These are phyloP conservation scores for Anolis sagrei DNA, from an alignment of 2,113 vertebrate genomes.

Conservation along the genomic window DNA sequence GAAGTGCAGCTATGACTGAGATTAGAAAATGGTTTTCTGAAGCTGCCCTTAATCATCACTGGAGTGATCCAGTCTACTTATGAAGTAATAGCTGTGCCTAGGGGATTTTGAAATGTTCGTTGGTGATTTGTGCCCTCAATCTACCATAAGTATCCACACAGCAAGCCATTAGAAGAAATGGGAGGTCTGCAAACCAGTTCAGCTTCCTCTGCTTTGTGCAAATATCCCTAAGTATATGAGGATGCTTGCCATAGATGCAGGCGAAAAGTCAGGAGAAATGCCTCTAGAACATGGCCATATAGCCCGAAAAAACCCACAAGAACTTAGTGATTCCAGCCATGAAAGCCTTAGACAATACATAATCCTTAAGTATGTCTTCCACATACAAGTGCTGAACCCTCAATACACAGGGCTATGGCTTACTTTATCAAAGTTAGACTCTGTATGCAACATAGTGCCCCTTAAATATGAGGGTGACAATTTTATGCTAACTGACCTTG, in stretches of 20 bases:
- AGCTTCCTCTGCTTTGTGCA: neutral
- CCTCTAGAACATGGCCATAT: too few species aligned
- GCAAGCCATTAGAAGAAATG: neutral
- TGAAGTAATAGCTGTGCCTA: neutral
- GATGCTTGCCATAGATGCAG: too few species aligned
- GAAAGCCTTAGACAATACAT: too few species aligned
- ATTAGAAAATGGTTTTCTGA: conserved; percentile 15
- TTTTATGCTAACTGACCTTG: too few species aligned
- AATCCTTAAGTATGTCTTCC: neutral
- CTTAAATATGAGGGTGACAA: too few species aligned
- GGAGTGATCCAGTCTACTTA: neutral
- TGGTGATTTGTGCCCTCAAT: too few species aligned
- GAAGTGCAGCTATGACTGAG: neutral
- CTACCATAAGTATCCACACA: neutral
- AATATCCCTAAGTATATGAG: too few species aligned
- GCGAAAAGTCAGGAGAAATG: too few species aligned
- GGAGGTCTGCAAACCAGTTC: neutral
- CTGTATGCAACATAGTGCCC: neutral
- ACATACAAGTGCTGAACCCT: neutral
- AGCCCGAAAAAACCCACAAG: too few species aligned
- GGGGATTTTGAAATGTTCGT: neutral
- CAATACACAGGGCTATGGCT: neutral
- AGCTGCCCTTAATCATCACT: neutral
- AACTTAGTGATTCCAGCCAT: too few species aligned
- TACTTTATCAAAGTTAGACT: neutral